These are phyloP conservation scores for Bovichtus diacanthus DNA, from an alignment of 2,797 vertebrate genomes.

Conservation along the genomic window DNA sequence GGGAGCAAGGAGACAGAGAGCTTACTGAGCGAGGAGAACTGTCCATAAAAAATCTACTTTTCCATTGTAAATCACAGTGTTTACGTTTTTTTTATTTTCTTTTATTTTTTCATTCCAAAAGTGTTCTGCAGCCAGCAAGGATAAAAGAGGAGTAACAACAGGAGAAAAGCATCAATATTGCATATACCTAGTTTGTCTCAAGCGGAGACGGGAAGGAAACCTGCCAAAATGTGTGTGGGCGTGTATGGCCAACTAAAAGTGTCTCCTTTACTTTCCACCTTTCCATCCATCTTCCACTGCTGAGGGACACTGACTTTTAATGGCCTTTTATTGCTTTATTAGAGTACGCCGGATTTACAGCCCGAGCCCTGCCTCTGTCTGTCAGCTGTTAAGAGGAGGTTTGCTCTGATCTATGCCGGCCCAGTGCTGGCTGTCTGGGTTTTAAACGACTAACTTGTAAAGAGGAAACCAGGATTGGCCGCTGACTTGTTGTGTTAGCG, in stretches of 20 bases:
- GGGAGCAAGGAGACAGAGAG: constrained; percentile 17
- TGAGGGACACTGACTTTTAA: constrained; percentile 77
- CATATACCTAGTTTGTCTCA: constrained; percentile 46
- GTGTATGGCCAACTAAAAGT: constrained; percentile 58
- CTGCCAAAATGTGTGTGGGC: constrained; percentile 39
- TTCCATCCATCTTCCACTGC: constrained; percentile 71
- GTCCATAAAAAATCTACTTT: constrained; percentile 44
- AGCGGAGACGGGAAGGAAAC: constrained; percentile 22
- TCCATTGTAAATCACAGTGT: constrained; percentile 37
- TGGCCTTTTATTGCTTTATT: constrained; percentile 80
- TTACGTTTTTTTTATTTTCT: constrained; percentile 33
- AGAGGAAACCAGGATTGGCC: constrained; percentile 34
- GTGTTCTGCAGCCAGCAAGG: constrained; percentile 22
- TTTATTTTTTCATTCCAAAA: constrained; percentile 35
- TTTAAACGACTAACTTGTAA: constrained; percentile 62
- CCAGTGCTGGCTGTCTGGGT: constrained; percentile 45
- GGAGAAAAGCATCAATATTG: constrained; percentile 51
- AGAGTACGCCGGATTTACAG: constrained; percentile 77
- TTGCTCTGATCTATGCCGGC: constrained; percentile 61
- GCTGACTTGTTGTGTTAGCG: constrained; percentile 41
- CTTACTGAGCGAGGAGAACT: constrained; percentile 27
- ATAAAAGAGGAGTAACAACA: constrained; percentile 49
- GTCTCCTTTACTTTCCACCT: constrained; percentile 66
- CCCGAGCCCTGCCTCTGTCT: constrained; percentile 54
- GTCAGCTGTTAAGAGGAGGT: constrained; percentile 58